phyloP scores from a whole-genome alignment of 2,113 vertebrate species.

The Campylorhamphus procurvoides region DNA sequence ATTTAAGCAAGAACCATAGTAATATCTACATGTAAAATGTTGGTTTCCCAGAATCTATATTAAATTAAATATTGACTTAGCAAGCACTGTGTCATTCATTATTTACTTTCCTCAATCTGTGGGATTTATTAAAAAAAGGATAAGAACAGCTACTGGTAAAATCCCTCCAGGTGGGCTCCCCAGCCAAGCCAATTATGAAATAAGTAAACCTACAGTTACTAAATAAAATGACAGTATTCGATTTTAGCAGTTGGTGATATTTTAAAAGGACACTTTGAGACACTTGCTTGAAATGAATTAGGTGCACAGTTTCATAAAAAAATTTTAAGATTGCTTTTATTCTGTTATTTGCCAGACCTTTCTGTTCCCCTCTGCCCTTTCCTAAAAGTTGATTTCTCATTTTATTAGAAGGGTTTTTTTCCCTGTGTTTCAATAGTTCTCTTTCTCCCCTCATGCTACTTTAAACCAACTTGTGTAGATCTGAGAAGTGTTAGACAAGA shows the following conservation, averaged over 20 bases:
- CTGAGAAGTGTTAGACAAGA: background rate
- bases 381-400: constrained; percentile 71
- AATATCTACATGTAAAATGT: constrained; percentile 52
- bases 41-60: constrained; percentile 58
- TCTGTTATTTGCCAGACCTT: constrained; percentile 72
- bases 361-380: constrained; percentile 62
- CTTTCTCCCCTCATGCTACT: constrained; percentile 2
- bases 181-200: constrained; percentile 72
- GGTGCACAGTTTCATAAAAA: constrained; percentile 56
- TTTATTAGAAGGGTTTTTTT: constrained; percentile 55
- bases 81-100: constrained; percentile 68
- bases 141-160: constrained; percentile 56
- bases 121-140: constrained; percentile 74
- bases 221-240: constrained; percentile 62
- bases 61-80: constrained; percentile 79
- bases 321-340: constrained; percentile 64
- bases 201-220: constrained; percentile 60
- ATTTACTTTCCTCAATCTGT: constrained; percentile 73
- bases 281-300: constrained; percentile 67
- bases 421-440: constrained; percentile 19
- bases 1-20: background rate
- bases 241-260: constrained; percentile 67
- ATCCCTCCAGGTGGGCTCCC: constrained; percentile 55
- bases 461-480: constrained; percentile 32
- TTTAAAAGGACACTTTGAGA: constrained; percentile 69